Evolutionary conservation across 2,888 invertebrate genomes (phyloP).

Genomic region (Nomada flava): DNA sequence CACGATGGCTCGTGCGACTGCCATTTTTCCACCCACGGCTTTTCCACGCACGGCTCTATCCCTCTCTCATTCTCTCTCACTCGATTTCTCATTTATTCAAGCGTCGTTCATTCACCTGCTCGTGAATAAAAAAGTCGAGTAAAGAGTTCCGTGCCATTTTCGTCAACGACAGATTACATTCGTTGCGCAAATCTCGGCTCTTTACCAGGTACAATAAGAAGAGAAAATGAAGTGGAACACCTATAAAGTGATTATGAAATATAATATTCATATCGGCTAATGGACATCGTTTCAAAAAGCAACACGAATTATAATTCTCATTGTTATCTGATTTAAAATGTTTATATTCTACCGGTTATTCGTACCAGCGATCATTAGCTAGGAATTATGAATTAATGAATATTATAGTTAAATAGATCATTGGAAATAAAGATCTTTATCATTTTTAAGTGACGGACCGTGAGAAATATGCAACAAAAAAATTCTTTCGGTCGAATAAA

Average conservation of each 20-base stretch:
- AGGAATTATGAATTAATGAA: too few relatives aligned
- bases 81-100: conserved; percentile 44
- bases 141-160: conserved; percentile 36
- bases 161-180: conserved; percentile 36
- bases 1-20: conserved; percentile 10
- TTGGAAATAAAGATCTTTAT: too few relatives aligned
- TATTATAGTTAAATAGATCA: too few relatives aligned
- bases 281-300: too few relatives aligned
- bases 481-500: too few relatives aligned
- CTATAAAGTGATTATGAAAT: conserved; percentile 1
- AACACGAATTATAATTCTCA: too few relatives aligned
- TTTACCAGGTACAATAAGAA: background rate
- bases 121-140: conserved; percentile 42
- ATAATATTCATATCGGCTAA: background rate
- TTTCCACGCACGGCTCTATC: background rate
- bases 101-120: conserved; percentile 36
- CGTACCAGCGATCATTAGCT: too few relatives aligned
- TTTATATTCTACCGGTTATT: too few relatives aligned
- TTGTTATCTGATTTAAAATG: too few relatives aligned
- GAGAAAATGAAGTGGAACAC: background rate
- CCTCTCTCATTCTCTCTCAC: background rate
- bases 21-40: conserved; percentile 24
- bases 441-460: too few relatives aligned
- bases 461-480: too few relatives aligned
- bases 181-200: conserved; percentile 17